These are phyloP conservation scores for Galago senegalensis DNA, from an alignment of 2,797 vertebrate genomes.

Conservation along the genomic window DNA sequence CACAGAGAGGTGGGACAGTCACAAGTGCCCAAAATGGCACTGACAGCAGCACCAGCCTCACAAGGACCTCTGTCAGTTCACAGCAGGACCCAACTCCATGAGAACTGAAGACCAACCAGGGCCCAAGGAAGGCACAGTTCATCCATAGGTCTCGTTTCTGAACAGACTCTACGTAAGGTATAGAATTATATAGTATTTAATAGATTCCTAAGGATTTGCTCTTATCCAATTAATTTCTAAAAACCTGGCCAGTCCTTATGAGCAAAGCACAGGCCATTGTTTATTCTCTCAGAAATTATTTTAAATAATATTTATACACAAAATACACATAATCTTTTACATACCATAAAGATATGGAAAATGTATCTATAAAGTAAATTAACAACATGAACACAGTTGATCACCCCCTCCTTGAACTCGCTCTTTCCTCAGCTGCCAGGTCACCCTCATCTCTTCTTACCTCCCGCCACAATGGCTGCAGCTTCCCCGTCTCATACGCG, in stretches of 20 bases:
- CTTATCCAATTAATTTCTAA: conserved; percentile 2
- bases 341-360: not conserved
- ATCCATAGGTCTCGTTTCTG: not conserved
- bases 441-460: not conserved
- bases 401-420: not conserved
- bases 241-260: not conserved
- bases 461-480: not conserved
- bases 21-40: not conserved
- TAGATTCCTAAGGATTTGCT: not conserved
- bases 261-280: not conserved
- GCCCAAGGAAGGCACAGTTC: not conserved
- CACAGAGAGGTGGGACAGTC: not conserved
- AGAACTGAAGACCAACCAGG: accelerated
- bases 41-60: not conserved
- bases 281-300: not conserved
- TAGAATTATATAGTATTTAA: not conserved
- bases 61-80: not conserved
- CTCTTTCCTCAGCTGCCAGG: not conserved
- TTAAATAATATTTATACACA: not conserved
- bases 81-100: not conserved
- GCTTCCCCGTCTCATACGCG: not conserved
- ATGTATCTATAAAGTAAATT: not conserved
- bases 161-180: not conserved
- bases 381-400: not conserved
- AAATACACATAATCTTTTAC: not conserved